Percentiles rank a stretch among this genome's conserved stretches.
Conservation (phyloP, 2,113 vertebrate genomes). For the Amphiprion percula region DNA sequence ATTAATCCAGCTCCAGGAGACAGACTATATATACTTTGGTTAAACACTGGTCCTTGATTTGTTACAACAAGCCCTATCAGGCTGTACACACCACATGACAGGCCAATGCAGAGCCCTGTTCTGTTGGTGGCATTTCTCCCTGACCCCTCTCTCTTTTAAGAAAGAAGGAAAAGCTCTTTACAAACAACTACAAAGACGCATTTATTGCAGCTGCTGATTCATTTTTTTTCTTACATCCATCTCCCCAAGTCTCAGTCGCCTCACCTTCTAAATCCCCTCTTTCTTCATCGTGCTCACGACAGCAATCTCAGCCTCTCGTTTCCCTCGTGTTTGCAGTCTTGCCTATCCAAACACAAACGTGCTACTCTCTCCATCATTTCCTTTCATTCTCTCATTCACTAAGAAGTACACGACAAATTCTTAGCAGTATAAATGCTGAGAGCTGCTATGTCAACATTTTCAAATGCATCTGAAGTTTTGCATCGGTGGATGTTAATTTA, state of each 20-base stretch:
- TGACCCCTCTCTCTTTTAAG: background rate
- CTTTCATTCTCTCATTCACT: background rate
- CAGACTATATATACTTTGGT: too few species aligned
- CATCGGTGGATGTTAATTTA: slow-evolving; percentile 7
- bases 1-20: too few species aligned
- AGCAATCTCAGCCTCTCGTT: slow-evolving; percentile 21
- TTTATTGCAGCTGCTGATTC: slow-evolving; percentile 25
- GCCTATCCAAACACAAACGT: background rate
- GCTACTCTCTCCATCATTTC: too few species aligned
- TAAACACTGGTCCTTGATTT: too few species aligned
- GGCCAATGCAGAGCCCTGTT: background rate
- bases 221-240: slow-evolving; percentile 9
- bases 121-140: background rate
- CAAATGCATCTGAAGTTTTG: background rate
- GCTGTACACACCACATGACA: background rate
- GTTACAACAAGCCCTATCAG: background rate
- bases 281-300: slow-evolving; percentile 12
- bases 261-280: slow-evolving; percentile 30
- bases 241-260: background rate
- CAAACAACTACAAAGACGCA: background rate
- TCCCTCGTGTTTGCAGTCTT: slow-evolving; percentile 9
- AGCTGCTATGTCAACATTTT: background rate
- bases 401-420: background rate
- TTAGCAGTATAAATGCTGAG: too few species aligned
- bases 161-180: slow-evolving; percentile 7